Evolutionary conservation across 1,140 invertebrate species (phyloP), one percentile per base, ranked within the genome.

Genomic region (Planococcus citri): DNA sequence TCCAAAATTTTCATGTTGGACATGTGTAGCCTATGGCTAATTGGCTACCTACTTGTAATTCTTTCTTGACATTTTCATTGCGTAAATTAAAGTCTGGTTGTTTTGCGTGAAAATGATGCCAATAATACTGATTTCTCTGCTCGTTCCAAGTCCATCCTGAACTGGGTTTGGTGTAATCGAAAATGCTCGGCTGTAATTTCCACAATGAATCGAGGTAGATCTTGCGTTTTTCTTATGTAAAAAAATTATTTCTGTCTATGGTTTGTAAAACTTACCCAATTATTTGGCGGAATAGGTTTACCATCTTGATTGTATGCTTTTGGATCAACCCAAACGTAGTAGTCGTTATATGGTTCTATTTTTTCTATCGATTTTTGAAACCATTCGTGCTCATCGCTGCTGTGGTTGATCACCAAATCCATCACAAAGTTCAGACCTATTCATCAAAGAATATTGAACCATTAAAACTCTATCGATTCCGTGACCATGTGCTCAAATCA

Each of bases 361-460:
- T 77, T 80, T 17, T 80, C 76, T 0, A 79, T 76, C 0, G 90
- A 92, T 69, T 85, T 82, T 20, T 79, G 69, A 75, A 94, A 94
- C 91, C 91, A 94, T 68, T 83, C 78, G 72, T 90, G 88, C 70
- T 88, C 76, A 75, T 89, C 83, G 73, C 89, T 90, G 0, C 88
- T 87, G 76, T 94, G 90, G 79, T 94, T 94, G 1, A 91, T 91
- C 17, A 94, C 87, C 74, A 94, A 86, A 76, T 95, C 92, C 77
- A 94, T 76, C 17, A 95, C 80, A 1, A 94, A 76, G 77, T 88
- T 89, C 29, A 94, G 82, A 68, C 83, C 90, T 88, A 73, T n/a
- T n/a, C 21, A 78, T 72, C 67, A 57, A 72, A 71, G 51, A 27
- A 33, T 24, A 20, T 58, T 6, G n/a, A n/a, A n/a, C n/a, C n/a